Evolutionary conservation across 2,888 invertebrate species (phyloP).

Genomic region (Melipona bicolor): DNA sequence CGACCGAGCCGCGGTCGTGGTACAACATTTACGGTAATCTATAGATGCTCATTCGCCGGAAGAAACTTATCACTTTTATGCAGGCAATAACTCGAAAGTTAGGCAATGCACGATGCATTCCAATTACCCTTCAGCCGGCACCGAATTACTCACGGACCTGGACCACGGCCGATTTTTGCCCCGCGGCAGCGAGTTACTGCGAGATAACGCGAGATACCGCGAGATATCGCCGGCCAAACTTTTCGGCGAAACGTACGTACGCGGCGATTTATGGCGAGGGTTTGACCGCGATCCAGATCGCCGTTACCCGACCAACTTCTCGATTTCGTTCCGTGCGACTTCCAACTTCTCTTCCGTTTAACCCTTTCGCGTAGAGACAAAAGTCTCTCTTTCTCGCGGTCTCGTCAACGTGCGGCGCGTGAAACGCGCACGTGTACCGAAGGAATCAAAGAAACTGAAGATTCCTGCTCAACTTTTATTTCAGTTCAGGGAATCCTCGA

Average conservation of each 20-base stretch:
- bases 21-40: conserved; percentile 62
- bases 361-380: background rate
- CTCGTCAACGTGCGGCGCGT: too few species aligned
- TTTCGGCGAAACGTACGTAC: background rate
- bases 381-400: too few species aligned
- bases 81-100: conserved; percentile 57
- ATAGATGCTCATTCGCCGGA: conserved; percentile 66
- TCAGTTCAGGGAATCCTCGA: too few species aligned
- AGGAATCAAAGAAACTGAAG: too few species aligned
- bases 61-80: conserved; percentile 65
- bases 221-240: conserved; percentile 35
- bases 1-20: background rate
- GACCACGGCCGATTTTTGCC: conserved; percentile 35
- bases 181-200: conserved; percentile 37
- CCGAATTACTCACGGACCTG: conserved; percentile 49
- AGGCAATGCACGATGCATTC: conserved; percentile 57
- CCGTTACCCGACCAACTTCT: background rate
- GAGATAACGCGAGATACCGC: background rate
- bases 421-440: too few species aligned
- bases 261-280: conserved; percentile 34
- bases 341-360: background rate
- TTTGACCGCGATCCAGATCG: conserved; percentile 30
- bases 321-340: too few species aligned
- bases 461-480: too few species aligned
- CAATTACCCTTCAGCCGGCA: conserved; percentile 47